Conservation (phyloP, 2,797 vertebrate genomes). For the Oreochromis grahami region DNA sequence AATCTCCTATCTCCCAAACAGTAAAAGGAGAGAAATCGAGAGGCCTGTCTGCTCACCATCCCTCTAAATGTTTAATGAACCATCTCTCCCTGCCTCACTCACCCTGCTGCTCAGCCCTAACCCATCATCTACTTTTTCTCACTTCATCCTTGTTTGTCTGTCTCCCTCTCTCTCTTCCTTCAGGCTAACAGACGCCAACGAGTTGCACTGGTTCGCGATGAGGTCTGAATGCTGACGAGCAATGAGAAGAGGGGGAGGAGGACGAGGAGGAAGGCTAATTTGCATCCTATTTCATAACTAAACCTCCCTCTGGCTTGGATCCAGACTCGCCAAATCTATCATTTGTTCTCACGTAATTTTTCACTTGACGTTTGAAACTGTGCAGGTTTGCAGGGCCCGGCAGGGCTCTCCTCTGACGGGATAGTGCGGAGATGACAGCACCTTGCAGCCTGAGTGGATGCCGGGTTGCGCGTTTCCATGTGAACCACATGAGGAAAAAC, state of each 20-base stretch:
- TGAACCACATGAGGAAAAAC: slow-evolving; percentile 22
- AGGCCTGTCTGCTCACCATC: slow-evolving; percentile 60
- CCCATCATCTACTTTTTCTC: slow-evolving; percentile 42
- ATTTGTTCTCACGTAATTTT: slow-evolving; percentile 31
- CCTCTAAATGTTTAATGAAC: slow-evolving; percentile 72
- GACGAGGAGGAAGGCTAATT: slow-evolving; percentile 7
- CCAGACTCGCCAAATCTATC: not conserved
- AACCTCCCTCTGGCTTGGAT: slow-evolving; percentile 3
- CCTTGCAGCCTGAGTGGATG: not conserved
- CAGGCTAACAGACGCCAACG: slow-evolving; percentile 27
- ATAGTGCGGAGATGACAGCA: not conserved
- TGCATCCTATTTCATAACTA: slow-evolving; percentile 10
- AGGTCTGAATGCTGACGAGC: slow-evolving; percentile 43
- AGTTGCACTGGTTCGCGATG: slow-evolving; percentile 21
- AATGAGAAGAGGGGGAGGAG: not conserved
- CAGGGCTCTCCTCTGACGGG: not conserved
- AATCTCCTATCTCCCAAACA: slow-evolving; percentile 39
- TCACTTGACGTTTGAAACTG: not conserved
- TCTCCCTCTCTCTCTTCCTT: slow-evolving; percentile 20
- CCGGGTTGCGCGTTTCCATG: not conserved
- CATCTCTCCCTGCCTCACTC: slow-evolving; percentile 29
- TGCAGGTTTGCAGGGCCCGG: not conserved
- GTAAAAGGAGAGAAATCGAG: slow-evolving; percentile 50
- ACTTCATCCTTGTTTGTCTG: slow-evolving; percentile 46
- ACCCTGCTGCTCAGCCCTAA: slow-evolving; percentile 2